Percentiles rank a stretch among this genome's conserved stretches.
Evolutionary conservation across 2,113 vertebrate species (phyloP).

Genomic region (Lathamus discolor): DNA sequence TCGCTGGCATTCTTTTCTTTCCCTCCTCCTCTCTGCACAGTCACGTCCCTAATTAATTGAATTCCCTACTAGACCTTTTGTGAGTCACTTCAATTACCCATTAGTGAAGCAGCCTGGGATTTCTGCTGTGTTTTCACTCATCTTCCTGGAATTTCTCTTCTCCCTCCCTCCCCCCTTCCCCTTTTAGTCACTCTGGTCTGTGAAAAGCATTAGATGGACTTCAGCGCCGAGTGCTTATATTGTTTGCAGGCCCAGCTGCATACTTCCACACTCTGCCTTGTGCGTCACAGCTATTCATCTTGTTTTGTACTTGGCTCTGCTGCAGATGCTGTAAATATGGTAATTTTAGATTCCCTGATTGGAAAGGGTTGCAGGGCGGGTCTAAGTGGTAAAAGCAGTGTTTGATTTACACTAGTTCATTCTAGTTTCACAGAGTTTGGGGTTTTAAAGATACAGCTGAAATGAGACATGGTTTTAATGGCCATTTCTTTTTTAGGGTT

Average conservation of each 20-base stretch:
- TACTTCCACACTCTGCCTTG: conserved; percentile 66
- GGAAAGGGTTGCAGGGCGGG: conserved; percentile 67
- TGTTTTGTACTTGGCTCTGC: conserved; percentile 74
- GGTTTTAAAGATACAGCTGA: neutral
- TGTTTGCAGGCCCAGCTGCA: conserved; percentile 70
- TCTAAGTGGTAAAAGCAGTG: conserved; percentile 38
- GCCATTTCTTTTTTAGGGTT: neutral
- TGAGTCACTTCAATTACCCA: conserved; percentile 75
- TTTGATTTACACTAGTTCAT: conserved; percentile 54
- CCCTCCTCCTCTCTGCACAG: conserved; percentile 50
- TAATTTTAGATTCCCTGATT: conserved; percentile 81
- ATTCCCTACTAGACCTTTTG: conserved; percentile 71
- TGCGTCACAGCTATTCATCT: conserved; percentile 79
- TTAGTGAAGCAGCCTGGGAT: conserved; percentile 70
- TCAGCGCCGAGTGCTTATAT: conserved; percentile 62
- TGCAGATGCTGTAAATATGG: conserved; percentile 79
- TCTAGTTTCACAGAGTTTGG: conserved; percentile 28
- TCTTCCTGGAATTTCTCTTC: conserved; percentile 72
- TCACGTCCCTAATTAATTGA: conserved; percentile 74
- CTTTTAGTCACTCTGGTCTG: conserved; percentile 66
- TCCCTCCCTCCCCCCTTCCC: conserved; percentile 35
- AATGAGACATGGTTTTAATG: conserved; percentile 3
- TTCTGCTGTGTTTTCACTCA: conserved; percentile 66
- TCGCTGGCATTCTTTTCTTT: conserved; percentile 52
- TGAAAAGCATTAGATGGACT: conserved; percentile 72